These are phyloP conservation scores for Hepsetus odoe DNA, from an alignment of 2,113 vertebrate species.

Conservation along the genomic window DNA sequence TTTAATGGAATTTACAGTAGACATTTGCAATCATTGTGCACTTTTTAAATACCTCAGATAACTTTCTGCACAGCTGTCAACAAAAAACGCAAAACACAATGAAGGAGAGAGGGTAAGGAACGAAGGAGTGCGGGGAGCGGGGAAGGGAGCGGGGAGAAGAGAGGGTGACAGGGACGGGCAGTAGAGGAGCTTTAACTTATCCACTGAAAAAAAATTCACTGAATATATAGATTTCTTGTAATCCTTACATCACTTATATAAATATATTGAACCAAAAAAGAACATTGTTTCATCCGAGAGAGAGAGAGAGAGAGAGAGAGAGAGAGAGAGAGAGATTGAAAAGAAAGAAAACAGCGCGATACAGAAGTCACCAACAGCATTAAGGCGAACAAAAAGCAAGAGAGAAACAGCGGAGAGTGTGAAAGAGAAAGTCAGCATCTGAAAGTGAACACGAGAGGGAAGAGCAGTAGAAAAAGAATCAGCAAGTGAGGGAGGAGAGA, in stretches of 20 bases:
- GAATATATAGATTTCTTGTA: conserved; percentile 84
- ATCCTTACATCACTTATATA: conserved; percentile 86
- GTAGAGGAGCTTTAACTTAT: conserved; percentile 70
- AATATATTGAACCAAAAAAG: conserved; percentile 78
- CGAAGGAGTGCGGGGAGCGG: conserved; percentile 29
- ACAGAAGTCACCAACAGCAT: conserved; percentile 82
- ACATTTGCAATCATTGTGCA: conserved; percentile 85
- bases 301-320: conserved; percentile 35
- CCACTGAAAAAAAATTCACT: conserved; percentile 76
- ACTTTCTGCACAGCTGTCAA: conserved; percentile 82
- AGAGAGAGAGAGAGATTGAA: conserved; percentile 31
- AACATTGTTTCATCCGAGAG: conserved; percentile 61
- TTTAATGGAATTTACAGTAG: conserved; percentile 86
- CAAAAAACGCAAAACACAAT: conserved; percentile 54
- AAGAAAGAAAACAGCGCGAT: conserved; percentile 70
- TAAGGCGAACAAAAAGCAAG: conserved; percentile 80
- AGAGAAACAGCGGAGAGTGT: conserved; percentile 63
- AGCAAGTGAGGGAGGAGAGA: conserved; percentile 49
- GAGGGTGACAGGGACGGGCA: conserved; percentile 70
- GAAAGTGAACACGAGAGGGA: conserved; percentile 44
- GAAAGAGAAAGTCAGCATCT: conserved; percentile 48
- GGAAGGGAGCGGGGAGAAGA: conserved; percentile 65
- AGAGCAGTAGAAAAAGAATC: not conserved
- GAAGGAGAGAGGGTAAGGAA: conserved; percentile 20
- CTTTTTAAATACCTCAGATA: conserved; percentile 80